Percentiles rank a stretch among this genome's conserved stretches.
Evolutionary conservation across 2,888 invertebrate genomes (phyloP).

Genomic region (Pterobdella sp.): DNA sequence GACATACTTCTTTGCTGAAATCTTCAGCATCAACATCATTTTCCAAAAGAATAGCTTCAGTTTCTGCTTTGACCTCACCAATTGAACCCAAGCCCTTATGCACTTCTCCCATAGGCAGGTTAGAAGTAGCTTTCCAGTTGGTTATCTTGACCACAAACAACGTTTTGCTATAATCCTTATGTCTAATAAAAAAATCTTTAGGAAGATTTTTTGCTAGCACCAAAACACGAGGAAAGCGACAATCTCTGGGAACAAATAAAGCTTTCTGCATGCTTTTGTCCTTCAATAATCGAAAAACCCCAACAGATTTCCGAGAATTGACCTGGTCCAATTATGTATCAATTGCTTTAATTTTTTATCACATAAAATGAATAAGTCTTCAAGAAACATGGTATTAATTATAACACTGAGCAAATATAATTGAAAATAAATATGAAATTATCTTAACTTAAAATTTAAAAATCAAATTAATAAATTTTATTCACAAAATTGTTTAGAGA

Average conservation of each 20-base stretch:
- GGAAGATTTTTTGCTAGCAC: conserved; percentile 64
- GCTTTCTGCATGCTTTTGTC: conserved; percentile 61
- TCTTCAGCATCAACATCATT: conserved; percentile 68
- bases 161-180: conserved; percentile 53
- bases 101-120: conserved; percentile 53
- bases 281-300: conserved; percentile 59
- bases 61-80: conserved; percentile 70
- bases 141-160: conserved; percentile 66
- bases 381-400: too few species aligned
- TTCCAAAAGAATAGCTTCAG: conserved; percentile 70
- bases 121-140: conserved; percentile 57
- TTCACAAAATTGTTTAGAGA: too few species aligned
- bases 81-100: conserved; percentile 65
- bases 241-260: conserved; percentile 71
- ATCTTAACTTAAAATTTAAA: too few species aligned
- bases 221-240: conserved; percentile 67
- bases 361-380: too few species aligned
- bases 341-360: too few species aligned
- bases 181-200: conserved; percentile 54
- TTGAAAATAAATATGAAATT: too few species aligned
- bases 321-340: too few species aligned
- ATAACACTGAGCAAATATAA: too few species aligned
- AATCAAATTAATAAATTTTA: too few species aligned
- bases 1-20: conserved; percentile 59
- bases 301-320: conserved; percentile 57